Conservation (phyloP, 2,797 vertebrate genomes). For the Monodelphis domestica region DNA sequence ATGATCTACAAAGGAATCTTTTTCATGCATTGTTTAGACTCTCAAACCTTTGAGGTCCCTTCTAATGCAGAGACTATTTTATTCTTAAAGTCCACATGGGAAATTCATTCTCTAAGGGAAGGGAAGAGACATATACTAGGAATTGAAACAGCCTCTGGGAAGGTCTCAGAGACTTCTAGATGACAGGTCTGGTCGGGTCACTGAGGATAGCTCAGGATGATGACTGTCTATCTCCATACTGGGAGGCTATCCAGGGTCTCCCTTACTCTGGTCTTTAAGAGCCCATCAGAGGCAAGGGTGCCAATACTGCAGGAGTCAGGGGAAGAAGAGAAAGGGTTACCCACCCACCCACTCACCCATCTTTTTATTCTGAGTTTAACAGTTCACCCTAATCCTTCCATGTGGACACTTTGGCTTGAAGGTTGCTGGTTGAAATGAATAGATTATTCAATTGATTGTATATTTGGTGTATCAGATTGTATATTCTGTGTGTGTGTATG, state of each 20-base stretch:
- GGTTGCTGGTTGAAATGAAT: background rate
- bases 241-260: background rate
- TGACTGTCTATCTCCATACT: background rate
- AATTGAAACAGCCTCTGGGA: background rate
- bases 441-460: no score
- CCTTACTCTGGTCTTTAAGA: background rate
- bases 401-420: background rate
- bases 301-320: background rate
- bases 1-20: background rate
- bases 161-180: background rate
- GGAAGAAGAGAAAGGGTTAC: background rate
- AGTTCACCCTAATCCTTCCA: background rate
- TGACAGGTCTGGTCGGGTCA: background rate
- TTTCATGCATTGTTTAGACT: background rate
- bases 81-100: background rate
- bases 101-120: background rate
- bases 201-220: background rate
- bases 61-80: background rate
- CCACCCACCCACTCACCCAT: no score
- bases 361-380: background rate
- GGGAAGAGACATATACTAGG: no score
- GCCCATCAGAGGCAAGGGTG: background rate
- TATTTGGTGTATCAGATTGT: no score
- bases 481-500: no score
- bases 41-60: background rate